phyloP scores from a whole-genome alignment of 2,113 vertebrate species.

The Psammodynastes pulverulentus region DNA sequence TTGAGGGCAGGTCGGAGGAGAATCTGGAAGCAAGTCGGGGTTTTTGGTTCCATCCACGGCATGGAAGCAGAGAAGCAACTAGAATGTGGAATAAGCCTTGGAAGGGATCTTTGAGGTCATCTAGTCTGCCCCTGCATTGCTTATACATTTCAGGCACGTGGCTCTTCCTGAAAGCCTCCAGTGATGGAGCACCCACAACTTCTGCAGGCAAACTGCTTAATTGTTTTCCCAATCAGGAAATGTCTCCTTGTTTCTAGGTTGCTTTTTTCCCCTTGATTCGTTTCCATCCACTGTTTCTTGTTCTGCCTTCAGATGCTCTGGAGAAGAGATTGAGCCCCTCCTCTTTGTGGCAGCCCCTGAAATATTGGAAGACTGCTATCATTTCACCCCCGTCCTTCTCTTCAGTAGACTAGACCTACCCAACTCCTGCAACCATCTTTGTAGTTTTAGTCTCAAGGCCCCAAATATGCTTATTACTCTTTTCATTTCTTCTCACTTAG shows the following conservation, averaged over 20 bases:
- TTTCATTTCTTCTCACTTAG: no score
- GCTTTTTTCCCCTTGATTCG: not conserved
- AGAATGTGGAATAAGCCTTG: not conserved
- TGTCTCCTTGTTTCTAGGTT: not conserved
- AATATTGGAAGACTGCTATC: not conserved
- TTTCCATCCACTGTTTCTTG: not conserved
- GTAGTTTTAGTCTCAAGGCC: no score
- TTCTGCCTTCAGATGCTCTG: not conserved
- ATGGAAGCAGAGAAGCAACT: not conserved
- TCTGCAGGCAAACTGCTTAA: not conserved
- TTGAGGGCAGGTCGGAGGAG: not conserved
- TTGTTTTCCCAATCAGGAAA: not conserved
- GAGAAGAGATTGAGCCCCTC: not conserved
- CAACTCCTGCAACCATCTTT: no score
- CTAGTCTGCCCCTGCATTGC: no score
- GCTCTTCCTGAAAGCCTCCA: not conserved
- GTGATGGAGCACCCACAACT: not conserved
- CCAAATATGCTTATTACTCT: no score
- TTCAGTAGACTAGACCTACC: no score
- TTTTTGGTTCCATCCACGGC: not conserved
- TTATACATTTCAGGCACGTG: not conserved
- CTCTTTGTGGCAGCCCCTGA: not conserved
- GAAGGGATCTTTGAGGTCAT: not conserved
- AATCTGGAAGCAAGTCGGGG: not conserved
- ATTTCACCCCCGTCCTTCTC: not conserved